Conservation (phyloP, 2,888 invertebrate genomes). For the Epistrophe grossulariae region DNA sequence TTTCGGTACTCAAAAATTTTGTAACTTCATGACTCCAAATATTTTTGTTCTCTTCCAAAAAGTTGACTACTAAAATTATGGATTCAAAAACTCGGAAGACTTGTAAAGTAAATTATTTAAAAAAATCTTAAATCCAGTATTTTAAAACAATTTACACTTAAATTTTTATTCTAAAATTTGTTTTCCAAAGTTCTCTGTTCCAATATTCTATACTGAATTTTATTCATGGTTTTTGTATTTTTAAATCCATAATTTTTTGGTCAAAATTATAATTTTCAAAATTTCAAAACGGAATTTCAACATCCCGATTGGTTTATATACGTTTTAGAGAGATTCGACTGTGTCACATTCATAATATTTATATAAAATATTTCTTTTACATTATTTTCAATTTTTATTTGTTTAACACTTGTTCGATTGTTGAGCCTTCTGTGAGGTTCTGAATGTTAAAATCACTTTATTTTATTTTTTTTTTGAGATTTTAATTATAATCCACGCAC, state of each 20-base stretch:
- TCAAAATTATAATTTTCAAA: too few species aligned
- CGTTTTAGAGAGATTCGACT: background rate
- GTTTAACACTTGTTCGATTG: conserved; percentile 20
- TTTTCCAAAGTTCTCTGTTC: too few species aligned
- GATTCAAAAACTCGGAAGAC: background rate
- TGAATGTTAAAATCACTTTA: conserved; percentile 42
- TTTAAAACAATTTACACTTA: too few species aligned
- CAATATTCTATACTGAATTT: too few species aligned
- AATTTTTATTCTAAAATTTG: too few species aligned
- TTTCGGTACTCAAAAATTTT: background rate
- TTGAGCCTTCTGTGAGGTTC: conserved; percentile 24
- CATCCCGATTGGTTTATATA: too few species aligned
- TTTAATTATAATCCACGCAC: conserved; percentile 59
- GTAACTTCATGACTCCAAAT: background rate
- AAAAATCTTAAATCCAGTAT: too few species aligned
- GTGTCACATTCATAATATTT: background rate
- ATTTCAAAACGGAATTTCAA: too few species aligned
- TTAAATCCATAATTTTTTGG: too few species aligned
- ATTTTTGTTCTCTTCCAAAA: background rate
- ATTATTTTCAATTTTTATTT: conserved; percentile 1
- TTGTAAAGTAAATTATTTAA: too few species aligned
- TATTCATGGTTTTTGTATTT: too few species aligned
- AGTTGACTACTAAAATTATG: background rate
- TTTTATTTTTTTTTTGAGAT: conserved; percentile 9
- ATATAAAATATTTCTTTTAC: background rate